These are phyloP conservation scores for Nasonovia ribisnigri DNA, from an alignment of 2,888 invertebrate species.

Conservation along the genomic window DNA sequence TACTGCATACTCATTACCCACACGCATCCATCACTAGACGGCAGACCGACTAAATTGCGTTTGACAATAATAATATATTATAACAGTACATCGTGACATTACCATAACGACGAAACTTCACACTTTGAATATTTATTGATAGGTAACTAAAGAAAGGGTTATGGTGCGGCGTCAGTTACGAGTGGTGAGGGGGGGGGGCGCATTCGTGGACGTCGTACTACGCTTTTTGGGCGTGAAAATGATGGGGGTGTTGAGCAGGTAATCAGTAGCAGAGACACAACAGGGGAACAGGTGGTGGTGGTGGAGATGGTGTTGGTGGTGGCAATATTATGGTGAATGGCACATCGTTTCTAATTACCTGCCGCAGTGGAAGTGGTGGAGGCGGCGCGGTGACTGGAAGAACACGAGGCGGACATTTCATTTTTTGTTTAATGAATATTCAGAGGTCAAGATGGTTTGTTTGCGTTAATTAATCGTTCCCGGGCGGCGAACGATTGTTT, in stretches of 20 bases:
- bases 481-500: conserved; percentile 25
- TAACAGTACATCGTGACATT: not conserved
- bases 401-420: conserved; percentile 28
- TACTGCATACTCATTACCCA: not conserved
- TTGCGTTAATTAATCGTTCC: conserved; percentile 56
- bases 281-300: not conserved
- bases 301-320: not conserved
- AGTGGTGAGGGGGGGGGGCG: too few relatives aligned
- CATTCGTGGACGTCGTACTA: not conserved
- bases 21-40: not conserved
- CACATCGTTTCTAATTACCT: conserved; percentile 50
- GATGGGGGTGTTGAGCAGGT: not conserved
- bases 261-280: not conserved
- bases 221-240: not conserved
- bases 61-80: conserved; percentile 12
- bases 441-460: conserved; percentile 57
- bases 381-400: not conserved
- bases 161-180: not conserved
- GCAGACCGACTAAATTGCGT: not conserved
- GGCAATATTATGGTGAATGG: not conserved
- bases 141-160: not conserved
- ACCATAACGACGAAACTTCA: not conserved
- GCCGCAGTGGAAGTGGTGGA: not conserved
- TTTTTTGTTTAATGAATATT: conserved; percentile 53
- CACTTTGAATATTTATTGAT: not conserved